Base-by-base conservation (phyloP, 2,888 invertebrate species). In the Dynastes maya region DNA sequence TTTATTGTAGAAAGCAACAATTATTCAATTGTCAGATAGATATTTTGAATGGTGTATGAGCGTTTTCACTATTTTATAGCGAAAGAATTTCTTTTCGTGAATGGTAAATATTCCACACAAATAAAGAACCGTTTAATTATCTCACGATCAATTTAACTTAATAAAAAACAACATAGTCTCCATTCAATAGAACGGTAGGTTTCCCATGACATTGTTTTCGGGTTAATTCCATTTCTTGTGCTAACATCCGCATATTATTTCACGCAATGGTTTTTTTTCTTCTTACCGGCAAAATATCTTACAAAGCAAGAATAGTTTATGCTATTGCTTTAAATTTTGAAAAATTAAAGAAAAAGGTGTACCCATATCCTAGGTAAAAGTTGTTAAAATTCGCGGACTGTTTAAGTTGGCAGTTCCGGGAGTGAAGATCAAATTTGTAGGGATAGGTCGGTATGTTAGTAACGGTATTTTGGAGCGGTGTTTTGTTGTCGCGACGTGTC, bases 111-210 rank as follows among this genome's bases (percentile, higher is more conserved):
- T 64, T 45, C 45, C 64, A 45, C 64, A 75, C 61, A 74, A 61
- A 74, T 22, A 45, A 45, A 27, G 49, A 22, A 64, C 63, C 49
- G 63, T 29, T 75, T 75, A 75, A 75, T 75, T 75, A 75, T 64
- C 75, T 29, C 64, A 75, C 61, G 64, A 45, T 63, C 27, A 74
- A 74, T 74, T 74, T 75, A 75, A 75, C 51, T 45, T 63, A 51
- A 64, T 51, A 75, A 64, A 75, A 75, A 68, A 68, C 49, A 68
- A 49, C 27, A 37, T 45, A 29, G 49, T 68, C 29, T 51, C 68
- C 29, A 68, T 51, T 68, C 51, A 68, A 68, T 22, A 68, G 68
- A 68, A 68, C 51, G 49, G 51, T 29, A 27, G 27, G 51, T 68
- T 68, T 68, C 68, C 32, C 68, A 68, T 51, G 68, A 68, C 68